Base-by-base conservation (phyloP, 1,140 invertebrate genomes). In the Goniozus legneri region DNA sequence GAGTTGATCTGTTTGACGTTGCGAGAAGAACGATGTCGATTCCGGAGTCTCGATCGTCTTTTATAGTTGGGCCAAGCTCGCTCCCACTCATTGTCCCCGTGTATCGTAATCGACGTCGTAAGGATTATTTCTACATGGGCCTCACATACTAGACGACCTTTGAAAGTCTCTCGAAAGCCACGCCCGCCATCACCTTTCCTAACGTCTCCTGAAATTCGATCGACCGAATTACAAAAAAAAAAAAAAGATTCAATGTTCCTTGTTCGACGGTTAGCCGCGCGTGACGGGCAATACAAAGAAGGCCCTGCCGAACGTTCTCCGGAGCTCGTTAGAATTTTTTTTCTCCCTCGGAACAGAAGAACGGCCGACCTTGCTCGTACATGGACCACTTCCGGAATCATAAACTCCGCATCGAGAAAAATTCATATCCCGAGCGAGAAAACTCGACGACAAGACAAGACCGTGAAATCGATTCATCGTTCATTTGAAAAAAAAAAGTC, bases 11-110 rank as follows among this genome's bases (percentile, higher is more conserved):
- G 61, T 56, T 52, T 67, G 71, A 36, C 61, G 33, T 51, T 58
- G 65, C n/a, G 56, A 56, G 40, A 71, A 79, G 65, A 73, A 67
- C 62, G 77, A 75, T 60, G 67, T 44, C 36, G 60, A 63, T 8
- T n/a, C 31, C 14, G 51, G 41, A 42, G 33, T 48, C 24, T 13
- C 45, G 22, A 13, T n/a, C 13, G 50, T 41, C 58, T 69, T 68
- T 62, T 69, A 69, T 69, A 68, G 36, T 8, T 30, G n/a, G 56
- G 24, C 24, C 10, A 75, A 2, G 67, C 62, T 3, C 75, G 76
- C 44, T 70, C 76, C 40, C 70, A 75, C 55, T 67, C 69, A 14
- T 62, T 27, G 24, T 6, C 4, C 24, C 72, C 16, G 13, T 30
- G 16, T 39, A 24, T 34, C 44, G 44, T 39, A 39, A 45, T 40